A percentile compares a stretch with the other conserved stretches of the same genome.
Evolutionary conservation across 2,797 vertebrate species (phyloP).

Genomic region (Nasua narica): DNA sequence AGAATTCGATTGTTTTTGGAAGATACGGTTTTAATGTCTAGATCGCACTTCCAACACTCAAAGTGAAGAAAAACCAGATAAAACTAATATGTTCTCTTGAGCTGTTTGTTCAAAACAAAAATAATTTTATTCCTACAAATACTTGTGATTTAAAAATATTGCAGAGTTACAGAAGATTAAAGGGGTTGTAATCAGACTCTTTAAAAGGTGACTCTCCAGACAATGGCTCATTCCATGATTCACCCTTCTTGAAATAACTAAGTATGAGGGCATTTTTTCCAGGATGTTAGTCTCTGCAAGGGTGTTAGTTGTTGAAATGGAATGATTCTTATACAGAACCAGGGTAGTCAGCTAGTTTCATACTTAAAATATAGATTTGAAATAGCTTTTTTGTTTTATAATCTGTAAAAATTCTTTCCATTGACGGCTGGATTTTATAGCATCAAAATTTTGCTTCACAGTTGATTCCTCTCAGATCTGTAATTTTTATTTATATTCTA

Average conservation of each 20-base stretch:
- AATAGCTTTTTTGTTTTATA: background rate
- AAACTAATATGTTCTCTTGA: background rate
- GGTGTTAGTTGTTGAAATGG: background rate
- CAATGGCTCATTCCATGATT: background rate
- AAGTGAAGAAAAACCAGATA: background rate
- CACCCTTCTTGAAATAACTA: constrained; percentile 18
- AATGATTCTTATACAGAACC: background rate
- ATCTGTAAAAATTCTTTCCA: background rate
- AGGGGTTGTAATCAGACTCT: background rate
- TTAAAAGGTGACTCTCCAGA: background rate
- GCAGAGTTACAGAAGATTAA: background rate
- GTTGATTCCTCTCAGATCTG: background rate
- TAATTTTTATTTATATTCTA: background rate
- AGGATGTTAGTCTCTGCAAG: background rate
- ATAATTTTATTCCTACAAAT: constrained; percentile 26
- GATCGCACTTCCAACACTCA: background rate
- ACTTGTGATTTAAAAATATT: constrained; percentile 29
- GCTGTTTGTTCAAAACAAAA: background rate
- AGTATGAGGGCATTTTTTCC: background rate
- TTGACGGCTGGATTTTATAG: background rate
- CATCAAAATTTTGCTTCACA: background rate
- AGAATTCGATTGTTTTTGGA: background rate
- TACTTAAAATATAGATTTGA: background rate
- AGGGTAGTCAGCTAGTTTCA: background rate
- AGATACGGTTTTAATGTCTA: background rate